Base-by-base conservation (phyloP, 2,888 invertebrate genomes). In the Callimorpha dominula region DNA sequence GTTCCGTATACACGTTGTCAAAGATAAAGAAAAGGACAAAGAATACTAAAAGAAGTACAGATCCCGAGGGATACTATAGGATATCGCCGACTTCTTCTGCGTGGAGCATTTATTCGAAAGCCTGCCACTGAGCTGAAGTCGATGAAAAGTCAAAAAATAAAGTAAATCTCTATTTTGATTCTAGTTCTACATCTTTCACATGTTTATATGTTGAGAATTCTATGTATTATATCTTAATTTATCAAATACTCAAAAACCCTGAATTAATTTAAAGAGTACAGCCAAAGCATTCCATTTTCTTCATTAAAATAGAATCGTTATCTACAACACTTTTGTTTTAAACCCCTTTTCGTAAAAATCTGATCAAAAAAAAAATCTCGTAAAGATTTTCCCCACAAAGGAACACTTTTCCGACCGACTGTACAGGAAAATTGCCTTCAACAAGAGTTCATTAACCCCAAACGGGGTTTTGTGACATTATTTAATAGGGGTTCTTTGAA, bases 371-470 rank as follows among this genome's bases (percentile, higher is more conserved):
- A 78, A 73, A 74, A 82, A 75, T 71, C 75, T 82, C 76, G 78
- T 78, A 80, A 81, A 83, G 78, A 80, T 81, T 82, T 83, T 83
- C 74, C 75, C 75, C 79, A 82, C 82, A 87, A 84, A 84, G 84
- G 77, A 85, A 83, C 87, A 84, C 84, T 88, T 87, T 87, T 86
- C 87, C 85, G 69, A 81, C 75, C 78, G 88, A 85, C 75, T 87
- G 86, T 90, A 85, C 87, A 74, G 74, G 81, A 84, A 86, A 84
- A 87, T 88, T 88, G 87, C 83, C 81, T 82, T 81, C 82, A 75
- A 76, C 77, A 72, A 78, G 79, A 84, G 88, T 85, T 83, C 83
- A 82, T 86, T 84, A 82, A 80, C 85, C 85, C 75, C 74, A 70
- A 75, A 54, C 72, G 54, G 79, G 77, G 78, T 77, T 65, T 75